A percentile compares a stretch with the other conserved stretches of the same genome.
Conservation (phyloP, 2,797 vertebrate species). For the Parauchenoglanis ngamensis region DNA sequence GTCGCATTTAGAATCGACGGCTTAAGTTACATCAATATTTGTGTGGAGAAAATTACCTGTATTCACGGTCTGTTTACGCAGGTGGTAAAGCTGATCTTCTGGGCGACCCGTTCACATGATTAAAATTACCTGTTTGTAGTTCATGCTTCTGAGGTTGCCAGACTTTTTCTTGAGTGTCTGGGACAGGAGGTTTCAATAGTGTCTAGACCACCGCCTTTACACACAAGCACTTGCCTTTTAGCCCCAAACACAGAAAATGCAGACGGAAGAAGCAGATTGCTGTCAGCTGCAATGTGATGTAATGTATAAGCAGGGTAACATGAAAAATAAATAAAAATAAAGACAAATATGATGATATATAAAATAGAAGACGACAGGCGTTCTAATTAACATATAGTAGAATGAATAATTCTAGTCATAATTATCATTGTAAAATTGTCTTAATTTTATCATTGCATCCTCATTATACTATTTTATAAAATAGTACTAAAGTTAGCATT, state of each 20-base stretch:
- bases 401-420: not conserved
- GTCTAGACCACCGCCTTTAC: not conserved
- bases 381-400: not conserved
- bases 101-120: not conserved
- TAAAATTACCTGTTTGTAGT: conserved; percentile 4
- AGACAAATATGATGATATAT: not conserved
- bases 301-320: not conserved
- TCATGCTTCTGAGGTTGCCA: not conserved
- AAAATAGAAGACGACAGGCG: not conserved
- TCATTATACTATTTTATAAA: not conserved
- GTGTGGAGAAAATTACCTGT: not conserved
- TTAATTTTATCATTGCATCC: not conserved
- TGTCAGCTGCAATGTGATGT: not conserved
- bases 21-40: conserved; percentile 1
- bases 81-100: too few relatives aligned
- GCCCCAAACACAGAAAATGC: not conserved
- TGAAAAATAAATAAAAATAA: not conserved
- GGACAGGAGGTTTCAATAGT: too few relatives aligned
- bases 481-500: not conserved
- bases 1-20: not conserved
- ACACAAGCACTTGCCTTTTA: not conserved
- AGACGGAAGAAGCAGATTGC: not conserved
- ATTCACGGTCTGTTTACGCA: not conserved
- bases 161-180: conserved; percentile 10
- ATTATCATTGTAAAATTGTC: not conserved